Base-by-base conservation (phyloP, 2,888 invertebrate genomes). In the Cynaeus angustus region DNA sequence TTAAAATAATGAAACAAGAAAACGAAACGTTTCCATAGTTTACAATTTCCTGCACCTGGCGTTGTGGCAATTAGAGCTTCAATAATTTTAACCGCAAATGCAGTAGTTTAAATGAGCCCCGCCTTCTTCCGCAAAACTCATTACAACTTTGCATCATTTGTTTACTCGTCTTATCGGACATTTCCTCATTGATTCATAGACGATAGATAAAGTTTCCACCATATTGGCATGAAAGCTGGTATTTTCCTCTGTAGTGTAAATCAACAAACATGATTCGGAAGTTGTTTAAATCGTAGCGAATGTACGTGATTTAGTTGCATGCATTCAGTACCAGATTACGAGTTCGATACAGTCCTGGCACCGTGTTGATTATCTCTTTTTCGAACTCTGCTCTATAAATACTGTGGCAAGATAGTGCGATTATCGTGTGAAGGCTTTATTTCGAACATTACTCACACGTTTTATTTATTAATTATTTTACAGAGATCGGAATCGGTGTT, bases 281-380 rank as follows among this genome's bases (percentile, higher is more conserved):
- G 67, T 53, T 43, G 66, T 66, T 66, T 66, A 66, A 66, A 58
- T 10, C 62, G 10, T 21, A 38, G 14, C 50, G 33, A 53, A 64
- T 41, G 65, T 65, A 66, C 66, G 66, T 66, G 66, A 66, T 66
- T 66, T 59, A 68, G 53, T 68, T 68, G 67, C 67, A 68, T 61
- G 61, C 58, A 61, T 50, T 30, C 14, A 66, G 58, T 48, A 33
- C 50, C 7, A 61, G 67, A 68, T 68, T 53, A 30, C 28, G 28
- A 10, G 61, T 21, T 30, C 50, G 67, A 68, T 68, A 68, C 45
- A 3, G 52, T 33, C 33, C 12, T 67, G 67, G 56, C 41, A 52
- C 48, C 28, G 16, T 8, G 50, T 28, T 61, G 45, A 53, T 53
- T 67, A 67, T 50, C 67, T 61, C 56, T 66, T 66, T 66, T 50